Conservation (phyloP, 2,888 invertebrate genomes). For the Caenorhabditis imperialis region DNA sequence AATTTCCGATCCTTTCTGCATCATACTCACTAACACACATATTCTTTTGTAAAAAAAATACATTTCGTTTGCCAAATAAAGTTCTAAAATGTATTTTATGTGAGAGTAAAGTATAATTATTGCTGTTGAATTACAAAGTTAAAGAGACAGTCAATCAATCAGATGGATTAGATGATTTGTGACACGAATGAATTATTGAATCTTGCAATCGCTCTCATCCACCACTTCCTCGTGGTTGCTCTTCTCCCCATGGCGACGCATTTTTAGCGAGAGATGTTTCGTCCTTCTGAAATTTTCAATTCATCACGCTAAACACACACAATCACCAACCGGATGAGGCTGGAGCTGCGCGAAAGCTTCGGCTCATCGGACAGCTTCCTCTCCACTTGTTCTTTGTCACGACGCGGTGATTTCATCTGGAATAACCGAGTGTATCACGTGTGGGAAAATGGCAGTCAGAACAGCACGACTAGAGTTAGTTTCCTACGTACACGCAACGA, state of each 20-base stretch:
- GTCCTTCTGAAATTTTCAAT: slow-evolving; percentile 57
- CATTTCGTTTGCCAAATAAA: too few species aligned
- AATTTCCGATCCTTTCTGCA: too few species aligned
- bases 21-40: too few species aligned
- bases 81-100: too few species aligned
- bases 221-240: slow-evolving; percentile 49
- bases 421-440: slow-evolving; percentile 25
- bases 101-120: too few species aligned
- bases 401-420: slow-evolving; percentile 64
- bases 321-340: slow-evolving; percentile 52
- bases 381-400: slow-evolving; percentile 58
- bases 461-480: not conserved
- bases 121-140: not conserved
- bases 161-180: not conserved
- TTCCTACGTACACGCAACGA: slow-evolving; percentile 57
- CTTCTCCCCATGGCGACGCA: slow-evolving; percentile 69
- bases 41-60: too few species aligned
- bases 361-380: slow-evolving; percentile 57
- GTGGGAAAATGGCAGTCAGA: slow-evolving; percentile 18
- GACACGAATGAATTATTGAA: slow-evolving; percentile 47
- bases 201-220: slow-evolving; percentile 68
- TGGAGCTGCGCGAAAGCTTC: slow-evolving; percentile 60
- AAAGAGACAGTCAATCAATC: not conserved
- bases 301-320: not conserved
- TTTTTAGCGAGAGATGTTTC: slow-evolving; percentile 72